Base-by-base conservation (phyloP, 1,140 invertebrate genomes). In the Drosophila aff. region DNA sequence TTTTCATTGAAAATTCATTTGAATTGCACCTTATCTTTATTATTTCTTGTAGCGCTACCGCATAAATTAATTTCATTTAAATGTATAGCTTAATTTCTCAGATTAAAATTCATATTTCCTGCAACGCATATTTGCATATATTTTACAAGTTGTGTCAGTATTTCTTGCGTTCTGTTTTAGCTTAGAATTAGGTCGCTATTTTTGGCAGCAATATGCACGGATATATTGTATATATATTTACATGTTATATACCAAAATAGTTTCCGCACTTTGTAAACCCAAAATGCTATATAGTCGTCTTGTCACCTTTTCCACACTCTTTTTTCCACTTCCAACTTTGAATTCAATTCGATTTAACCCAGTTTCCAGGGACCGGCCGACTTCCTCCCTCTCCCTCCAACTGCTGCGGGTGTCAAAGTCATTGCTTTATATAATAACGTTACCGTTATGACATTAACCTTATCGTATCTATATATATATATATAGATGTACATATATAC, bases 361-460 rank as follows among this genome's bases (percentile, higher is more conserved):
- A 50, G 33, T 49, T 50, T 73, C 36, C n/a, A 40, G 55, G 38
- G 31, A 47, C 4, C 9, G 38, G 43, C 4, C 8, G 4, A 61
- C 60, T 53, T 43, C n/a, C 44, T 62, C 10, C 31, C 44, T 15
- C 44, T 62, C 10, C 31, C 44, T 15, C 16, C 52, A 21, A 64
- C 21, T 61, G 80, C 69, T 81, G 81, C 72, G 82, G 77, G 81
- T 84, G 78, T 84, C 82, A 84, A 84, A 84, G 82, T 81, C 82
- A 85, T 78, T 84, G 82, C 53, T 59, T 84, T 89, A 68, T 55
- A 66, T 68, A 89, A 58, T 49, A 43, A 55, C 47, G 50, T 80
- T 87, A 79, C 85, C 71, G 71, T 82, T 85, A 79, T 81, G 81
- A 74, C 85, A 89, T 89, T 87, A 87, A 81, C 80, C 84, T 86